Evolutionary conservation across 2,113 vertebrate species (phyloP), one percentile per base, ranked within the genome.

Genomic region (Pedetes capensis): DNA sequence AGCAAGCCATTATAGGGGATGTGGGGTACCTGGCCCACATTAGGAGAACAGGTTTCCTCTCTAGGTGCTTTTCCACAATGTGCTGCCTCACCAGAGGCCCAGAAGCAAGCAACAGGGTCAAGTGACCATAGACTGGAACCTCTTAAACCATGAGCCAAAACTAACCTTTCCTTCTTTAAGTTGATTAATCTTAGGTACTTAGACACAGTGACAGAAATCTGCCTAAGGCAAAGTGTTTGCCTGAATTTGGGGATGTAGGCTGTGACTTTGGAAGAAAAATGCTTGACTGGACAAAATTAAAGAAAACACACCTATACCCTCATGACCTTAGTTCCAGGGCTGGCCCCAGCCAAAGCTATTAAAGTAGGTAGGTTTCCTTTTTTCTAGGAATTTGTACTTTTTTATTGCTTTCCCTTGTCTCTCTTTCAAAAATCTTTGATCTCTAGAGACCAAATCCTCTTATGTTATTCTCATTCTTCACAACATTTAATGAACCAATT

Each of bases 361-460:
- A 39, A 74, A 90, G 61, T 34, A 79, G 68, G 74, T 39, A 95
- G 18, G 84, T 84, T 94, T 76, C 61, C 6, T 25, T 75, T 79
- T 42, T 59, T 71, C 69, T 69, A 72, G 25, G 81, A 82, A 39
- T 93, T 90, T 80, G 9, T 27, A 95, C 69, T 94, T 97, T 59
- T 53, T 17, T 74, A 29, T 95, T 86, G 17, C 86, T 17, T 49
- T 27, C 12, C 23, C 74, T 96, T 95, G 79, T 25, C 25, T 94
- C 13, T 42, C 66, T n/a, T 88, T 75, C 66, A 34, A 90, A 92
- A 87, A 69, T 78, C 66, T 92, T 84, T n/a, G 18, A 61, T 66
- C 76, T 39, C 10, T 18, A 81, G 53, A 32, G 18, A 13, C 29
- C 6, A 53, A 94, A 83, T 78, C 44, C 29, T 82, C 8, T 87